Base-by-base conservation (phyloP, 2,888 invertebrate genomes). In the Mesorhabditis belari region DNA sequence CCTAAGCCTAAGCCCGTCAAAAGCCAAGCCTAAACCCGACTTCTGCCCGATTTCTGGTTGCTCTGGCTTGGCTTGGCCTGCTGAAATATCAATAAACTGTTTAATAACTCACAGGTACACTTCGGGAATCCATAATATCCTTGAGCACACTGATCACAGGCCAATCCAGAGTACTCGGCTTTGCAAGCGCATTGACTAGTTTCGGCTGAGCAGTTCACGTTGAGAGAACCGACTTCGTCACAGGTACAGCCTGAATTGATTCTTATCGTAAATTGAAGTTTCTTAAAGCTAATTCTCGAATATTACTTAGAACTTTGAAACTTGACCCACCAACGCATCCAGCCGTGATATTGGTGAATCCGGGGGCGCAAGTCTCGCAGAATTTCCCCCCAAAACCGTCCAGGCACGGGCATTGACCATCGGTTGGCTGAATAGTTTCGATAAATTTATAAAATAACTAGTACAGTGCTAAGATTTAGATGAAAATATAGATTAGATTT, bases 181-280 rank as follows among this genome's bases (percentile, higher is more conserved):
- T 92, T 86, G 77, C 96, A 98, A 57, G 89, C 88, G 82, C 96
- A 98, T 81, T 91, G 91, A 59, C 95, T 95, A 49, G 87, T 87
- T 0, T 87, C 86, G 17, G 81, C 78, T 64, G 92, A 91, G 80
- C 96, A 96, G 62, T 89, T 88, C 17, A 86, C 86, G 0, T 88
- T 87, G 0, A 88, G 86, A 6, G 92, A 90, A 1, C 94, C 94
- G 0, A 86, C 85, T 4, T 86, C 84, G 60, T 90, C 90, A 77
- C 94, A 94, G 73, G 88, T 87, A 82, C 94, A 94, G 0, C 89
- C n/a, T 77, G 28, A 51, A 49, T 35, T 17, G 26, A 6, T 9
- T 25, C 12, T 54, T 19, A 24, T 26, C 26, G 9, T 9, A 1
- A 17, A 17, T 23, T 26, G 9, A 35, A 9, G 9, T 12, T 12